phyloP scores from a whole-genome alignment of 2,113 vertebrate genomes.

The Hippocampus mohnikei region DNA sequence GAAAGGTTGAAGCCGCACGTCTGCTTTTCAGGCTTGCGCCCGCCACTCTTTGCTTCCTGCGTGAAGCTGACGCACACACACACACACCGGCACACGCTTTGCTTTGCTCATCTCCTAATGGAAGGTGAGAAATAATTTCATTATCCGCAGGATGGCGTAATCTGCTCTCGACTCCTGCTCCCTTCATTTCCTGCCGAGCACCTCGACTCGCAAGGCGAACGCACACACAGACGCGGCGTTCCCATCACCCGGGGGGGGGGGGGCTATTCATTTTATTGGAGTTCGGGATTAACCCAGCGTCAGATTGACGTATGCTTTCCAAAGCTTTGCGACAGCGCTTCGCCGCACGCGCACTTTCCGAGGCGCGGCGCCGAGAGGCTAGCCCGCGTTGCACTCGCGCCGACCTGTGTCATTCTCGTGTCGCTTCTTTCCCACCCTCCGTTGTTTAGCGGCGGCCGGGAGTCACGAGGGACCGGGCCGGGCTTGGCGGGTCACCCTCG shows the following conservation, averaged over 20 bases:
- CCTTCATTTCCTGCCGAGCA: constrained; percentile 77
- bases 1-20: too few species aligned
- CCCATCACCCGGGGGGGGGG: constrained; percentile 39
- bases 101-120: constrained; percentile 75
- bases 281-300: constrained; percentile 60
- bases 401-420: too few species aligned
- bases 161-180: constrained; percentile 73
- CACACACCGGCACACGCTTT: constrained; percentile 27
- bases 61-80: constrained; percentile 21
- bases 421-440: too few species aligned
- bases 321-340: constrained; percentile 57
- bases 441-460: too few species aligned
- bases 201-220: constrained; percentile 54
- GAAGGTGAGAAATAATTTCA: constrained; percentile 79
- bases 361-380: too few species aligned
- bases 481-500: too few species aligned
- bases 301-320: constrained; percentile 72
- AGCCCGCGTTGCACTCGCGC: too few species aligned
- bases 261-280: constrained; percentile 70
- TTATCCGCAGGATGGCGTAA: constrained; percentile 71
- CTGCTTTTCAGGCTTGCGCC: constrained; percentile 33
- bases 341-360: constrained; percentile 15
- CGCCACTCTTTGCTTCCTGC: constrained; percentile 25
- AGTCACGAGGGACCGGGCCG: too few species aligned
- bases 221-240: constrained; percentile 16